Base-by-base conservation (phyloP, 2,113 vertebrate genomes). In the Balaeniceps rex region DNA sequence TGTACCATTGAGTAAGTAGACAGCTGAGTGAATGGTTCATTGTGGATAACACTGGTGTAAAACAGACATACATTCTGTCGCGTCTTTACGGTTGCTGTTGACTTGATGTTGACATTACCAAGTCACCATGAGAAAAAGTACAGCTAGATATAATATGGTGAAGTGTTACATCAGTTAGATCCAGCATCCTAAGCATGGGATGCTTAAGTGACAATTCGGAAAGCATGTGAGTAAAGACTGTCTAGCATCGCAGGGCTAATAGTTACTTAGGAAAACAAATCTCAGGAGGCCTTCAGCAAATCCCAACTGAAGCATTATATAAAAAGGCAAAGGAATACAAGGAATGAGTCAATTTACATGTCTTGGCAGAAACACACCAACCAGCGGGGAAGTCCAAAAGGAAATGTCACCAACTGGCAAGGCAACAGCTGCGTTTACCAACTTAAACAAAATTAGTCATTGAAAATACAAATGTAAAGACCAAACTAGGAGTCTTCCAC, bases 341-440 rank as follows among this genome's bases (percentile, higher is more conserved):
- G 92, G 86, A 95, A 75, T 93, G 90, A 97, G 88, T 87, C 83
- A 70, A 93, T 97, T 97, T 95, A 86, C 94, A 95, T 93, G 64
- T 94, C 95, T 97, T 97, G 97, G 97, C 96, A 97, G 95, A 92
- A 68, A 58, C 60, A 80, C 76, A 78, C 71, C 80, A 96, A 71
- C 85, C 76, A 83, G 96, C 4, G 92, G 88, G 88, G 94, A 95
- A 93, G 97, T 97, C 97, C 97, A 97, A 97, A 97, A 97, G 96
- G 95, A 97, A 97, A 97, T 97, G 96, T 97, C 97, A 97, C 97
- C 96, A 97, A 97, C 96, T 97, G 97, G 97, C 95, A 95, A 96
- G 79, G 96, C 96, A 97, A 60, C 96, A 97, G 93, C 97, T 97
- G 97, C 96, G 90, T 97, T 97, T 97, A 97, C 96, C 92, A 97